Conservation (phyloP, 1,140 invertebrate genomes). For the Zaprionus tsacasi region DNA sequence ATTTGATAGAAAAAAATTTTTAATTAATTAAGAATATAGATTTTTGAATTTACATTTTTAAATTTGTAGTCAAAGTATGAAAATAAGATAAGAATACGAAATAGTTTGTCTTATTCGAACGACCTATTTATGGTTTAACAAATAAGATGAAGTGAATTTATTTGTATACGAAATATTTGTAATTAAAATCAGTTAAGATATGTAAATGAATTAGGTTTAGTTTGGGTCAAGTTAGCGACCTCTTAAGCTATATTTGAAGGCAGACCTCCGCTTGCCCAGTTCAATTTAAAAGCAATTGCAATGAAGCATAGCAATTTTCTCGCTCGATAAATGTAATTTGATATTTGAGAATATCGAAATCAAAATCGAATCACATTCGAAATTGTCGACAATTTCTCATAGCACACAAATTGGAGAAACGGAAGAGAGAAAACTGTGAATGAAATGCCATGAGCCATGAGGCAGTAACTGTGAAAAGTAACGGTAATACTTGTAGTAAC, state of each 20-base stretch:
- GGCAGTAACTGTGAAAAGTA: slow-evolving; percentile 43
- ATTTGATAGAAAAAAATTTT: no score
- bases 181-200: not conserved
- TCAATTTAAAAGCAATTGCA: not conserved
- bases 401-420: slow-evolving; percentile 14
- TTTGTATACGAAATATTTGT: not conserved
- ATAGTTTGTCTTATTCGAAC: no score
- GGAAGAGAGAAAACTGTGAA: slow-evolving; percentile 50
- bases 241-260: no score
- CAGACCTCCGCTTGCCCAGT: not conserved
- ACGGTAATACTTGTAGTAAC: slow-evolving; percentile 29
- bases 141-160: not conserved
- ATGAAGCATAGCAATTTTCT: slow-evolving; percentile 8
- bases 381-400: slow-evolving; percentile 70
- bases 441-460: slow-evolving; percentile 78
- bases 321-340: slow-evolving; percentile 48
- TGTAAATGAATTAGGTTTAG: no score
- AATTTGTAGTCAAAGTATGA: no score
- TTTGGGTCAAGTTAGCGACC: no score
- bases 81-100: no score
- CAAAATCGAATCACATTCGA: slow-evolving; percentile 76
- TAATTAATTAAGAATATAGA: no score
- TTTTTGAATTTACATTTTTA: no score
- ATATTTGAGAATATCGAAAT: slow-evolving; percentile 65
- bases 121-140: no score